Evolutionary conservation across 2,888 invertebrate species (phyloP), one percentile per base, ranked within the genome.

Genomic region (Ochlodes sylvanus): DNA sequence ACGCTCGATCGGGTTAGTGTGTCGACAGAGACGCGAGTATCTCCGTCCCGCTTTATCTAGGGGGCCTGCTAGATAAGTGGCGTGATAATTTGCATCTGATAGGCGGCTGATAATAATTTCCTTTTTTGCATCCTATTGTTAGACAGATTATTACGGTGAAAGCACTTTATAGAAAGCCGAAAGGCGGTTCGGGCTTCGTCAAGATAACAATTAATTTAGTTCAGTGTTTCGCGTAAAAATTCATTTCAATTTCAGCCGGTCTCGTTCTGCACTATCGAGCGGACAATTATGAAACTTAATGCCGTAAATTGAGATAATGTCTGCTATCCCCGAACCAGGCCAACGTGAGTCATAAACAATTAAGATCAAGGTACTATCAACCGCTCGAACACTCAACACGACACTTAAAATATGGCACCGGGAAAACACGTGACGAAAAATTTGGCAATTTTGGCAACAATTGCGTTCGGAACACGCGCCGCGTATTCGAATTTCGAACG

Each of bases 41-140:
- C 76, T 57, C 57, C 73, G 69, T 87, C 87, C 78, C 84, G 69
- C 78, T 90, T 85, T 79, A 73, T 70, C 81, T 71, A 77, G 83
- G 84, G 90, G 91, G 90, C 89, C 65, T 55, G 77, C 81, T 83
- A 83, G 88, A 88, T 89, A 90, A 88, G 82, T 86, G 82, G 84
- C 81, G 77, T 80, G 84, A 85, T 85, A 81, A 88, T 91, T 90
- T 90, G 87, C 89, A 90, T 92, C 88, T 86, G 90, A 90, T 89
- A 87, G 81, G 75, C 70, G 75, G 77, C 77, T 85, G 88, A 87
- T 89, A 86, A 86, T 85, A 83, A 84, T 86, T 88, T 89, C 83
- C 88, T 85, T 83, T 82, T 86, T 82, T 81, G 78, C 80, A 79
- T 81, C 77, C 82, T 82, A 84, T 83, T 80, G 80, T 81, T 81